Conservation (phyloP, 2,797 vertebrate genomes). For the Threskiornis aethiopicus region DNA sequence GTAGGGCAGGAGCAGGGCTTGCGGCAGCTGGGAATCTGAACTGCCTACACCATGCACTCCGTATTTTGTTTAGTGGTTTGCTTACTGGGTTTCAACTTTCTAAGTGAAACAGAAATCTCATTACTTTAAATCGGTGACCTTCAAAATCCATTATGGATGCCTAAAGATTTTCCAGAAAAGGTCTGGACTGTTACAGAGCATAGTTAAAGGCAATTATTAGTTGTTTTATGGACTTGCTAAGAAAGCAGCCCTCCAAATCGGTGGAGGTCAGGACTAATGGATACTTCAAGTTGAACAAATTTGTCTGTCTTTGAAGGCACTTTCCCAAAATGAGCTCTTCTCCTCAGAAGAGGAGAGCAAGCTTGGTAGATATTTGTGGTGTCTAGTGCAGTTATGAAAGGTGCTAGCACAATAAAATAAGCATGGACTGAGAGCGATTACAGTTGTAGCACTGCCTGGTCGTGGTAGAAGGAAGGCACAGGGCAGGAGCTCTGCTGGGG, state of each 20-base stretch:
- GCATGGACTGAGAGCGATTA: not conserved
- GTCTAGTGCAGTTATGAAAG: not conserved
- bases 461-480: accelerated
- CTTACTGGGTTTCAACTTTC: not conserved
- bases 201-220: not conserved
- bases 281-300: not conserved
- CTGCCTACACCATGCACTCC: not conserved
- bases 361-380: not conserved
- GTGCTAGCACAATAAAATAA: not conserved
- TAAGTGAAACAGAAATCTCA: not conserved
- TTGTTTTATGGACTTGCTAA: not conserved
- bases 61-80: not conserved
- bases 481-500: not conserved
- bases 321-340: not conserved
- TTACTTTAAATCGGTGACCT: not conserved
- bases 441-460: not conserved
- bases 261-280: not conserved
- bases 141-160: not conserved
- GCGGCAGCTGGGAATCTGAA: not conserved
- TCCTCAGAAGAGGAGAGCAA: not conserved
- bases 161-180: not conserved
- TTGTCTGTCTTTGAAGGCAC: not conserved
- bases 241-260: not conserved
- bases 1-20: not conserved
- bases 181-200: not conserved